Evolutionary conservation across 1,140 invertebrate species (phyloP), one percentile per base, ranked within the genome.

Genomic region (Aphis craccivora): DNA sequence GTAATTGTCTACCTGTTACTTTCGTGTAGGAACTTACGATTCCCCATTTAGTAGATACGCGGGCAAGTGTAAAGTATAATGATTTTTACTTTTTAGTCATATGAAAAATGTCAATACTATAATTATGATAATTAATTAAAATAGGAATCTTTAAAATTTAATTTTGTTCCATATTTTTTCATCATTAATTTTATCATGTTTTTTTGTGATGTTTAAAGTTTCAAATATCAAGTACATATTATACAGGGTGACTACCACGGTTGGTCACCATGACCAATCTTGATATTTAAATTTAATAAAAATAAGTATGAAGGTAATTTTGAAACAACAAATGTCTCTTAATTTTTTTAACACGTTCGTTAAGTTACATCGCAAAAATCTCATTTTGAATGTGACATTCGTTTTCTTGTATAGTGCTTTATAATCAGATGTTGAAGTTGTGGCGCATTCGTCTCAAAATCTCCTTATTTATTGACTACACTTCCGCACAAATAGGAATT

Each of bases 1-100:
- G n/a, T n/a, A n/a, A n/a, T n/a, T n/a, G n/a, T n/a, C n/a, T n/a
- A n/a, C n/a, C n/a, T n/a, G n/a, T n/a, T n/a, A n/a, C n/a, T n/a
- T n/a, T n/a, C n/a, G n/a, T n/a, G n/a, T n/a, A n/a, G n/a, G n/a
- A n/a, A n/a, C n/a, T n/a, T n/a, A n/a, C n/a, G n/a, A n/a, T n/a
- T n/a, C n/a, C n/a, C n/a, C n/a, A n/a, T n/a, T n/a, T n/a, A 76
- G n/a, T n/a, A 18, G 23, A 67, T 30, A n/a, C 4, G 11, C 4
- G 3, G 3, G 30, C n/a, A 67, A 60, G 25, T 30, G n/a, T 76
- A 76, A 76, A 76, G 20, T 14, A n/a, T n/a, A 3, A 76, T n/a
- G 60, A 76, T 76, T 76, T 76, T n/a, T 76, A 76, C n/a, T 76
- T 76, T 76, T n/a, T 76, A 76, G 60, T 76, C n/a, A n/a, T 76